Evolutionary conservation across 2,888 invertebrate species (phyloP), one percentile per base, ranked within the genome.

Genomic region (Melanostoma scalare): DNA sequence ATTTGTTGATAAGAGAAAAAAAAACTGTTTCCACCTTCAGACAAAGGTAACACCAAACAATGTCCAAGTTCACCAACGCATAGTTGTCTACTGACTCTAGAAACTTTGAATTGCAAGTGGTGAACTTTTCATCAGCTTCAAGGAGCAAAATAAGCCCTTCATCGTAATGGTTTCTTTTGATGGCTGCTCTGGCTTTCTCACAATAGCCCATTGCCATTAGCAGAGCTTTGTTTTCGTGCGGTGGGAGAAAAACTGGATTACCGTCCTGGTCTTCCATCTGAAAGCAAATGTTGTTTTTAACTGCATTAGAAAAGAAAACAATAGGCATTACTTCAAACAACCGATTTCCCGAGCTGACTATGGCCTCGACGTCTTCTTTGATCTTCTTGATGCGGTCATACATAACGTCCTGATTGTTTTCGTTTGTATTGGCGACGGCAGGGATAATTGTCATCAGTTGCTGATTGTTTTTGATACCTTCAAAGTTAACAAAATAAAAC

Each of bases 31-130:
- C 56, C 69, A 89, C 89, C 85, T 90, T 90, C 33, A 97, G 92
- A 87, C 95, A 94, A 65, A 96, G 92, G 92, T 97, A 97, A 90
- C 96, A 96, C 97, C 97, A 97, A n/a, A 96, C 95, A 85, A 97
- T 95, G 91, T 97, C 97, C 88, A 97, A 92, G 90, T 96, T 96
- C 40, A 97, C 92, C 4, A 96, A 92, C 0, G 95, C 97, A 91
- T 95, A 96, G 91, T 97, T 97, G 91, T 97, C 97, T 6, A 96
- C 96, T 0, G 93, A 91, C 74, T 94, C 92, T 38, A 97, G 92
- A 61, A 91, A 89, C 31, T 89, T 87, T 0, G 91, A 90, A 63
- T 89, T 87, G 69, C 91, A 91, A 0, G 86, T 86, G 93, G 93
- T 93, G 88, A 95, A 94, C 88, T 94, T 94, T 52, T 93, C 92